Base-by-base conservation (phyloP, 2,797 vertebrate species). In the Manis pentadactyla region DNA sequence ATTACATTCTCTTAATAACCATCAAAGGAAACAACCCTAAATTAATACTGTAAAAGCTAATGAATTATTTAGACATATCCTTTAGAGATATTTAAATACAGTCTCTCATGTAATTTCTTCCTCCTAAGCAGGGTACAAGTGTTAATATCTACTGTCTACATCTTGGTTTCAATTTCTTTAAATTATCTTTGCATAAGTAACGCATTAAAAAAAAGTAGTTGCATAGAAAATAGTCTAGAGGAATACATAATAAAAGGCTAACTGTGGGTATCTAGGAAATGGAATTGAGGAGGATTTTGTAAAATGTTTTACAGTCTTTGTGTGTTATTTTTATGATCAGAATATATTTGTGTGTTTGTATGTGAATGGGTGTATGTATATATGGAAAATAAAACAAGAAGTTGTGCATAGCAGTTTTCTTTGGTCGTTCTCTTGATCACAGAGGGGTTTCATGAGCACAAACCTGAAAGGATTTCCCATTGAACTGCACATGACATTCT, bases 1-100 rank as follows among this genome's bases (percentile, higher is more conserved):
- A 77, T 94, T 53, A 89, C 12, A 75, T 86, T 93, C 68, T 88
- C 46, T 91, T 90, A 96, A 88, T 64, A 92, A 63, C 42, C 17
- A 57, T 89, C 37, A 46, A 94, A 93, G 89, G 68, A 95, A 97
- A 93, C 11, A 90, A 74, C 37, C 25, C 53, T 83, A 63, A 81
- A 90, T 97, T 94, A 86, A 79, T 96, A 75, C 42, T 93, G 95
- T 81, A 87, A 82, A 95, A 82, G 89, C 57, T 53, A 94, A 86
- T 96, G n/a, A 97, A 95, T 97, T 94, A 97, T 96, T 95, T 90
- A 95, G 82, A 92, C 12, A 61, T 64, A 89, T 90, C 68, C 66
- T 95, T 97, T 87, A 79, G 51, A 87, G 69, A 55, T 91, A 93
- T 92, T 95, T 86, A 94, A 59, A 71, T 61, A 83, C 87, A 93